Evolutionary conservation across 2,113 vertebrate genomes (phyloP), one percentile per base, ranked within the genome.

Genomic region (Pomatostomus ruficeps): DNA sequence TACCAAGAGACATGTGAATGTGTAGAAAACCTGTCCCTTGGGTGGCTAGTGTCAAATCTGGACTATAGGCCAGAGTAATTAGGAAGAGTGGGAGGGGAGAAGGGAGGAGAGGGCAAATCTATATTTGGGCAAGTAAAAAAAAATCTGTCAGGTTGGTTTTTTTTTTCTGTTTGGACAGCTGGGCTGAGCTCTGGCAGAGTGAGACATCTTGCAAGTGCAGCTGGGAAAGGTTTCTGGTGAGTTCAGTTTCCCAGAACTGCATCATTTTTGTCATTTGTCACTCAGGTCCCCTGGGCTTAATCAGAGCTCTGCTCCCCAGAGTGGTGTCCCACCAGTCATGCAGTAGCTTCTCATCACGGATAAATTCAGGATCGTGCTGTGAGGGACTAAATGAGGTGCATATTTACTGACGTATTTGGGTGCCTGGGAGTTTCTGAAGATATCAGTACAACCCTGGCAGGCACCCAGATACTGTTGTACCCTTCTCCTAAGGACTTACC

Each of bases 31-130:
- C 11, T 45, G 23, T 46, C 24, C 25, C 11, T 66, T 80, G 82
- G 8, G 20, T 77, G 48, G 26, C 14, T 21, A 29, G 17, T 51
- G 49, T 54, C n/a, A 79, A 83, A 89, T 66, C 38, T 62, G 38
- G 35, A 65, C 26, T 72, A 49, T 2, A 58, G 61, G 5, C 36
- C 31, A 48, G 10, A 40, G 9, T 73, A 85, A 55, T 57, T 66
- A 75, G n/a, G 24, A 73, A 46, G 22, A 33, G 4, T 2, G 2
- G 7, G 15, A 14, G 4, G 3, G 4, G 11, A 1, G 6, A 3
- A 16, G 1, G 4, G 6, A 2, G 3, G 1, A 9, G 2, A 15
- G 1, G 14, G 12, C 28, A 46, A 68, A 57, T 49, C 5, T 11
- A 36, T 43, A 33, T 89, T 51, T 74, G 22, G 17, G 10, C 15